Base-by-base conservation (phyloP, 2,888 invertebrate genomes). In the Zelleria hepariella region DNA sequence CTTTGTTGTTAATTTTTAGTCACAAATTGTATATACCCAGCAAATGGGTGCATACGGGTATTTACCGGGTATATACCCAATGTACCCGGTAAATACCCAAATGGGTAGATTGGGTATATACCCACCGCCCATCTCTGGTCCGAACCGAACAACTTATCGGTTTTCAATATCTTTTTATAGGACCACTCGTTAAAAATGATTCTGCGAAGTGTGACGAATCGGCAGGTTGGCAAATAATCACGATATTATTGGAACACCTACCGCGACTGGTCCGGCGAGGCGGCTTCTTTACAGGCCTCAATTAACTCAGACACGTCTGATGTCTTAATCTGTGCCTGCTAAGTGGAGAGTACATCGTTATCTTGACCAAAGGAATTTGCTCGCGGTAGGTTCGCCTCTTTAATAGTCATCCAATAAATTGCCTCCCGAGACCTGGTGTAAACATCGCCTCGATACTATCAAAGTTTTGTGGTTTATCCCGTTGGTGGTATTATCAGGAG, bases 181-280 rank as follows among this genome's bases (percentile, higher is more conserved):
- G 53, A 57, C 58, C 61, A 56, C 55, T 52, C 23, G 49, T 15
- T 54, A n/a, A 26, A 21, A 56, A 56, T 57, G 32, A 60, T 71
- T 71, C 71, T 57, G 58, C 56, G 72, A 72, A 73, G 53, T 61
- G 62, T 69, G 70, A 70, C 67, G 62, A 69, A 69, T 65, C 66
- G 60, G 59, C 59, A 62, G 51, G 26, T 48, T 51, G 56, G 49
- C 42, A 61, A 53, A 57, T 47, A 58, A 59, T 58, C 25, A 58
- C 32, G 60, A 26, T 53, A 57, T 62, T 63, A 60, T 56, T 61
- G 58, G 68, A 65, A 72, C 70, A 70, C 70, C 69, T 68, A 70
- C 67, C 25, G 62, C 24, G 58, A 61, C 59, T 25, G 58, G 47
- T 59, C 42, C 47, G 10, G 53, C 25, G 42, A 59, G 58, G 56